Evolutionary conservation across 2,888 invertebrate species (phyloP).

Genomic region (Agrilus cyanescens): DNA sequence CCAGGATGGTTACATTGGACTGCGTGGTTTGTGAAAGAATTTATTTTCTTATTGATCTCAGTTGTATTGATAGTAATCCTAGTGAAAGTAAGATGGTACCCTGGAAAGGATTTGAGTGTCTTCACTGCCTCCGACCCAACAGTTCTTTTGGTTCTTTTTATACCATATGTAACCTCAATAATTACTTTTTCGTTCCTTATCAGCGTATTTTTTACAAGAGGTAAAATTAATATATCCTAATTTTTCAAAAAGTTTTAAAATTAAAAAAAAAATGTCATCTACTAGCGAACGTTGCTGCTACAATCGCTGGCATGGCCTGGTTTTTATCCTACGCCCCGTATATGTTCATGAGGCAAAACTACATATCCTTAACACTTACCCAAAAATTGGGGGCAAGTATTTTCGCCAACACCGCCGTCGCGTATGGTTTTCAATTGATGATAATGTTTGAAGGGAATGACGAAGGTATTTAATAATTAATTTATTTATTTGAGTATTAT

Average conservation of each 20-base stretch:
- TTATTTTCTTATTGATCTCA: conserved; percentile 50
- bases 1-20: conserved; percentile 74
- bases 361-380: conserved; percentile 46
- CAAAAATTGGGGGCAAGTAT: conserved; percentile 54
- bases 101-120: conserved; percentile 37
- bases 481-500: neutral
- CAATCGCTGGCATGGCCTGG: conserved; percentile 8
- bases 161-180: conserved; percentile 51
- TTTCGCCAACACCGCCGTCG: conserved; percentile 68
- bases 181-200: conserved; percentile 65
- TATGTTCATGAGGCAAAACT: conserved; percentile 48
- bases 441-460: conserved; percentile 60
- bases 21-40: conserved; percentile 71
- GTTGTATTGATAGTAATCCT: conserved; percentile 42
- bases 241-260: neutral
- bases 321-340: conserved; percentile 8
- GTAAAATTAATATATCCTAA: conserved; percentile 29
- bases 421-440: conserved; percentile 63
- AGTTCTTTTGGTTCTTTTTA: conserved; percentile 52
- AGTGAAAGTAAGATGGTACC: conserved; percentile 29
- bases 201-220: conserved; percentile 61
- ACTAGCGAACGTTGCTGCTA: conserved; percentile 10
- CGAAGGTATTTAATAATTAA: conserved; percentile 37
- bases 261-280: neutral
- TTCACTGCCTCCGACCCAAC: conserved; percentile 52